Evolutionary conservation across 2,113 vertebrate species (phyloP).

Genomic region (Marcusenius ussheri): DNA sequence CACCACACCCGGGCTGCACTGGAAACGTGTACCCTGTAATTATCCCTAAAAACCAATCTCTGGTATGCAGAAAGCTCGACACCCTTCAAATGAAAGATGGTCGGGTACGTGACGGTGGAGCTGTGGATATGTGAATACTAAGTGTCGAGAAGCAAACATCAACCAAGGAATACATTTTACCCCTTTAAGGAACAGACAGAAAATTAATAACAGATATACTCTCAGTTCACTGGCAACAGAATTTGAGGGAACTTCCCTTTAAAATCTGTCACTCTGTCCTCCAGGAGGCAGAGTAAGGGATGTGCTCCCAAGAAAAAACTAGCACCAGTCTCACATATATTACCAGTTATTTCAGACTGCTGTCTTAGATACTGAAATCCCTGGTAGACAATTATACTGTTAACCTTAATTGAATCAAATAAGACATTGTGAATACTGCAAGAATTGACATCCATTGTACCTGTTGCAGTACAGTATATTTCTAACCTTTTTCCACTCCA

Average conservation of each 20-base stretch:
- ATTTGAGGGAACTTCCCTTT: slow-evolving; percentile 38
- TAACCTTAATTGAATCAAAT: background rate
- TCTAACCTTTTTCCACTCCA: background rate
- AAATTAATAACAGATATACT: slow-evolving; percentile 19
- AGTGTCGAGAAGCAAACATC: slow-evolving; percentile 23
- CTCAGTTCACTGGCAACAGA: slow-evolving; percentile 30
- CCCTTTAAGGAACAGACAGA: slow-evolving; percentile 40
- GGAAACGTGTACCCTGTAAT: background rate
- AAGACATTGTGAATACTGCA: background rate
- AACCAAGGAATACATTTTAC: slow-evolving; percentile 34
- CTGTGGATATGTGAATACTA: slow-evolving; percentile 22
- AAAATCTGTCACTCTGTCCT: slow-evolving; percentile 22
- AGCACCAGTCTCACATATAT: background rate
- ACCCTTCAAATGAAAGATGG: background rate
- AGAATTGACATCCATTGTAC: background rate
- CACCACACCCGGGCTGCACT: background rate
- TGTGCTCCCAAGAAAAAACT: background rate
- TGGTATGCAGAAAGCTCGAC: background rate
- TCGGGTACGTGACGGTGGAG: background rate
- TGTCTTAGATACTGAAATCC: background rate
- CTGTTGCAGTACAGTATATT: background rate
- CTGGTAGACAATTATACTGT: background rate
- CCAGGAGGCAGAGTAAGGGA: background rate
- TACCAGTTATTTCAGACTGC: background rate
- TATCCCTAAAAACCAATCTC: background rate